These are phyloP conservation scores for Verasper variegatus DNA, from an alignment of 2,113 vertebrate species.

Conservation along the genomic window DNA sequence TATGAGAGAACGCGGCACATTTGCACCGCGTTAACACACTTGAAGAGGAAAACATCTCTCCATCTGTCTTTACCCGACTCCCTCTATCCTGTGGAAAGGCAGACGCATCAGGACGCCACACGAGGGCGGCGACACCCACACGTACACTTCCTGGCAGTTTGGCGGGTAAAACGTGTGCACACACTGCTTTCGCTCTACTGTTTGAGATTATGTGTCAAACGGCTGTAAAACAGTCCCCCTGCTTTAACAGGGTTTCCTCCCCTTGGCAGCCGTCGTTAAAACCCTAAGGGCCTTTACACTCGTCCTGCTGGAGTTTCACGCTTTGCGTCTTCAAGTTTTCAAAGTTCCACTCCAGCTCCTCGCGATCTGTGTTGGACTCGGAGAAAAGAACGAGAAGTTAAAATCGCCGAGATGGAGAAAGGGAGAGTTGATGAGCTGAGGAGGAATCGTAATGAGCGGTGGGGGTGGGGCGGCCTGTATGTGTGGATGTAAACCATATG, in stretches of 20 bases:
- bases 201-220: slow-evolving; percentile 67
- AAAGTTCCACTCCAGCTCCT: slow-evolving; percentile 13
- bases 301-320: slow-evolving; percentile 18
- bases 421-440: slow-evolving; percentile 36
- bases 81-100: not conserved
- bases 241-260: slow-evolving; percentile 60
- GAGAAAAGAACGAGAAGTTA: not conserved
- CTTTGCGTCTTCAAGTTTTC: slow-evolving; percentile 22
- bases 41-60: not conserved
- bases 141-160: slow-evolving; percentile 56
- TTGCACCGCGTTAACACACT: not conserved
- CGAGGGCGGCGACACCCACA: slow-evolving; percentile 68
- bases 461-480: slow-evolving; percentile 40
- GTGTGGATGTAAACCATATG: slow-evolving; percentile 68
- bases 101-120: slow-evolving; percentile 61
- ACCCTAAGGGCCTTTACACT: slow-evolving; percentile 12
- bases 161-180: slow-evolving; percentile 62
- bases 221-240: slow-evolving; percentile 57
- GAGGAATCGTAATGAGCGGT: slow-evolving; percentile 9
- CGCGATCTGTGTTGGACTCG: not conserved
- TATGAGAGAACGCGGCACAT: not conserved
- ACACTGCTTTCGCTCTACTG: slow-evolving; percentile 15
- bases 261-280: slow-evolving; percentile 39
- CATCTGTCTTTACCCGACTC: not conserved
- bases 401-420: not conserved